Base-by-base conservation (phyloP, 2,888 invertebrate genomes). In the Deilephila porcellus region DNA sequence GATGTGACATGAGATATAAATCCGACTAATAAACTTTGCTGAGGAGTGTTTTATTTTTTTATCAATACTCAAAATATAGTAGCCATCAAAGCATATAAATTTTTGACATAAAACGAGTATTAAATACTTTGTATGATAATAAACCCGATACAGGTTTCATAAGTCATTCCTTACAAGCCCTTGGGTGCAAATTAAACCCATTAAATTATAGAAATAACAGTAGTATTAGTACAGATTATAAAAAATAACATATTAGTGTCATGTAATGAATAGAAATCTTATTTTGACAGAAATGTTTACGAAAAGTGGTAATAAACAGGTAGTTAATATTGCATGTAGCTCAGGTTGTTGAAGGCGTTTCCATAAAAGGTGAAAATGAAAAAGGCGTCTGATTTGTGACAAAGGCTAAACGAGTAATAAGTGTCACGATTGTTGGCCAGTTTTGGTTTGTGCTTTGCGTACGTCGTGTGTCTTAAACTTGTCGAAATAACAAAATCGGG, bases 381-480 rank as follows among this genome's bases (percentile, higher is more conserved):
- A 45, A 67, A 25, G 45, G 52, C 45, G 67, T 67, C 20, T 5
- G 67, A 67, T 67, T 67, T 67, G 25, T 67, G 17, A 25, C 45
- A 71, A 71, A 62, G 60, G 60, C 62, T 60, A 62, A 71, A 59
- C 60, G n/a, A 53, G 71, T 72, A 52, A 53, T 72, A 52, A 62
- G 53, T 53, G 56, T 67, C 52, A 52, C 67, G 29, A 67, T 17
- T 52, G 25, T 52, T 67, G 45, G 17, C 67, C 25, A 52, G 67
- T 67, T 67, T 67, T 17, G 67, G 52, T 20, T 52, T 45, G 67
- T 17, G 52, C 25, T 25, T 4, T 45, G 67, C 17, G 25, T 14
- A 67, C n/a, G 34, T 63, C 63, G 37, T 29, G 52, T 52, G 52
- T 52, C 3, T 11, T 1, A 34, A 25, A 17, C 67, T 67, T 56